Evolutionary conservation across 1,140 invertebrate species (phyloP), one percentile per base, ranked within the genome.

Genomic region (Ips nitidus): DNA sequence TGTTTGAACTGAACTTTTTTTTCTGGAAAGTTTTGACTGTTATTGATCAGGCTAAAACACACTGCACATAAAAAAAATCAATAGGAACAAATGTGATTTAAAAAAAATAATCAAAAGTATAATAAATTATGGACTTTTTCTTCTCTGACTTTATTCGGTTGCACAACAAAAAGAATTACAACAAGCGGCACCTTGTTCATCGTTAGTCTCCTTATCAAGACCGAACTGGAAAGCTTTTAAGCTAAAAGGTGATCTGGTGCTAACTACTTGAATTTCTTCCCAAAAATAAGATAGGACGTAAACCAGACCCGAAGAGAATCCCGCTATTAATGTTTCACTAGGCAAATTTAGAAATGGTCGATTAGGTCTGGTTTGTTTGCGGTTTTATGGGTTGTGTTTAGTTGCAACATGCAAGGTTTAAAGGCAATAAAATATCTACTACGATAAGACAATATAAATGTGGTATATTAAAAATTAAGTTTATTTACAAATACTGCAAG

Each of bases 191-290:
- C 50, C 57, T 38, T 22, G 38, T 52, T 7, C 55, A 41, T n/a
- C 22, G 8, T 58, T 64, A 58, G 61, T 41, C 5, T 56, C 52
- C 63, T 76, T 78, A 75, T 77, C 75, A 40, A 7, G 41, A 60
- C 56, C 71, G 22, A 74, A 71, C 76, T 73, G 73, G 72, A 78
- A 78, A 75, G 79, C 79, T 80, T 80, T 80, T 79, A 80, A 76
- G 78, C 77, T 80, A 80, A 80, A 80, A 80, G 79, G 79, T 80
- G 79, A 78, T 80, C 79, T 80, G 79, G 79, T 78, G 79, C 75
- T 80, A 78, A 80, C 73, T 79, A 79, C 77, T 80, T 79, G 77
- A 80, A 75, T 75, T 77, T 80, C 79, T 78, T 52, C 53, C 70
- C 56, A 62, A 71, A 64, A 72, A 69, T 74, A 61, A 65, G 58